Evolutionary conservation across 2,797 vertebrate species (phyloP), one percentile per base, ranked within the genome.

Genomic region (Pangasius krempfi): DNA sequence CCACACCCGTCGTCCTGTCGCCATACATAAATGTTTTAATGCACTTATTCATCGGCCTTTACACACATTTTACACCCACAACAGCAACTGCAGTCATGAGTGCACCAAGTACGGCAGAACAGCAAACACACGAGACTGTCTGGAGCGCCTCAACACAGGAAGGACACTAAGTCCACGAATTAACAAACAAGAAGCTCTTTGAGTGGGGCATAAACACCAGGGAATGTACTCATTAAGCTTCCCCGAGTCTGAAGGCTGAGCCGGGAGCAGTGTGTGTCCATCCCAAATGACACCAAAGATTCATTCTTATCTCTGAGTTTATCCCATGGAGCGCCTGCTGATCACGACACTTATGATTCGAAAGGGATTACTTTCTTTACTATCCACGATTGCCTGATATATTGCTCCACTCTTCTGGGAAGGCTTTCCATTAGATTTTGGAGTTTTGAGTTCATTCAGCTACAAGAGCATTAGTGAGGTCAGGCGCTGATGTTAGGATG

Each of bases 131-230:
- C 88, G 75, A 88, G 91, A 84, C 64, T 40, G 84, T 86, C 85
- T 93, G 37, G 68, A 13, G 88, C 91, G 93, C 92, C 86, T 76
- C 66, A 56, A 27, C 72, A 56, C 80, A 92, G 92, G 93, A 93
- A 93, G 92, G 89, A 95, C 90, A 92, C 90, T 91, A 91, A 92
- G 92, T 90, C 93, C 93, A 90, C 92, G 68, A 93, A 94, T 91
- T 91, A 84, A 90, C 87, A 93, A 93, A 94, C 92, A 93, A 94
- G 90, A 91, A 93, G 83, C 88, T 92, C 91, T 92, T 91, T 94
- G 90, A 94, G 78, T 86, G 13, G 76, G 60, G 30, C 50, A 10
- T 52, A 83, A 78, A 64, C 40, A 18, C 76, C 20, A 44, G 52
- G 30, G 75, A 70, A 88, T 5, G 52, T 82, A 52, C 37, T 33